Percentiles rank a stretch among this genome's conserved stretches.
These are phyloP conservation scores for Zophobas morio DNA, from an alignment of 1,140 invertebrate genomes.

Conservation along the genomic window DNA sequence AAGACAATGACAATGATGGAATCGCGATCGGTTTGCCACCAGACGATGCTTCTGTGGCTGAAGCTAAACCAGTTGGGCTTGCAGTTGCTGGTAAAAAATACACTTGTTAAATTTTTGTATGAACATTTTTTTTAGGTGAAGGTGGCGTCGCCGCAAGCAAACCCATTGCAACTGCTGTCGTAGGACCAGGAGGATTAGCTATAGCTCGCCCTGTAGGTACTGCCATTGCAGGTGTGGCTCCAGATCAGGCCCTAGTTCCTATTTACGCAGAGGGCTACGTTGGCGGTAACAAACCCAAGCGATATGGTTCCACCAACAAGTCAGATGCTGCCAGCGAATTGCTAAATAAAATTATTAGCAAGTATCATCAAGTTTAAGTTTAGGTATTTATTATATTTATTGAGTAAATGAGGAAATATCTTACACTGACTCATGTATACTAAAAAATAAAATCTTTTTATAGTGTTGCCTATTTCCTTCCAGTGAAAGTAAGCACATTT, in stretches of 20 bases:
- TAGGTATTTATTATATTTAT: neutral
- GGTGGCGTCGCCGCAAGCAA: constrained; percentile 79
- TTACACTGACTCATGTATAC: neutral
- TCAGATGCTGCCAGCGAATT: constrained; percentile 57
- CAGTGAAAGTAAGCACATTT: too few species aligned
- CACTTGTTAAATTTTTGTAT: constrained; percentile 1
- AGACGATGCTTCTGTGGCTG: constrained; percentile 75
- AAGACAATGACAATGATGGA: constrained; percentile 68
- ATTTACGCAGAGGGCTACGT: constrained; percentile 61
- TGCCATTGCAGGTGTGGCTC: constrained; percentile 78
- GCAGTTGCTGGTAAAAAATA: constrained; percentile 67
- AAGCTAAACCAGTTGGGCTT: constrained; percentile 79
- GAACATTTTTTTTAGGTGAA: constrained; percentile 66
- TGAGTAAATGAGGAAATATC: neutral
- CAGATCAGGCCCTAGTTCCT: constrained; percentile 67
- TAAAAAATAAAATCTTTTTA: constrained; percentile 7
- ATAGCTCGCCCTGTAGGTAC: constrained; percentile 78
- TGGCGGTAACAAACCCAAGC: constrained; percentile 52
- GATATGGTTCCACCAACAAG: constrained; percentile 52
- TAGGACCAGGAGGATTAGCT: constrained; percentile 76
- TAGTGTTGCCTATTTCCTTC: constrained; percentile 11
- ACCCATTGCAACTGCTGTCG: constrained; percentile 78
- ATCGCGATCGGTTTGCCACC: constrained; percentile 70
- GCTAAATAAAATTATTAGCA: constrained; percentile 63
- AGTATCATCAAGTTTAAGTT: constrained; percentile 63